Base-by-base conservation (phyloP, 2,113 vertebrate genomes). In the Actenoides hombroni region DNA sequence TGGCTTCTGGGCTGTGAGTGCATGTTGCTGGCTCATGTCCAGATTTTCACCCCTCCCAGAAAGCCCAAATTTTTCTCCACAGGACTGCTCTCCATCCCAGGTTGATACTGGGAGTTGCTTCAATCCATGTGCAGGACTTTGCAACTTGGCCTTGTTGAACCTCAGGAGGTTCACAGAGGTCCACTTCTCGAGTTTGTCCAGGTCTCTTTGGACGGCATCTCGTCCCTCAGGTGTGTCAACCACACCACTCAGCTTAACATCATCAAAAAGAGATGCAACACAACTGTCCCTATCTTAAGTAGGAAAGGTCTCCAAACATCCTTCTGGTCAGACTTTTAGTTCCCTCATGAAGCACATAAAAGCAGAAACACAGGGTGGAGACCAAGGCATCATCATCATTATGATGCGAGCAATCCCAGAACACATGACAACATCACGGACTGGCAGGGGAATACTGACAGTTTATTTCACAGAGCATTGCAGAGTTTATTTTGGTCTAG, bases 401-500 rank as follows among this genome's bases (percentile, higher is more conserved):
- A 26, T 25, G 24, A 7, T 16, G 8, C 18, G 57, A 73, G 21
- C 1, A 2, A 64, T 23, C 48, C 53, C 70, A 37, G 56, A 77
- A 94, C 46, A 97, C 73, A 94, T 4, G 9, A 83, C 71, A 76
- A 6, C 1, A 0, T 18, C 31, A 80, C 61, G 86, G 83, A 44
- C 59, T 51, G 80, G 83, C 83, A 93, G 94, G 92, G 92, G 91
- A 94, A 94, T 91, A 95, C 88, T 88, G 83, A 92, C 83, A 81
- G 56, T 95, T 97, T 95, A 97, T 97, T 96, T 96, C 94, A 94
- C 88, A 91, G 92, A 95, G 91, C 83, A 74, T 60, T 10, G 83
- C 76, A 90, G 83, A 44, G 33, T 90, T 92, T 42, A 75, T 78
- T 81, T 90, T 75, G 83, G 73, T 90, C 86, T 92, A 93, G 68